Conservation (phyloP, 2,797 vertebrate genomes). For the Poeciliopsis paucimaculata region DNA sequence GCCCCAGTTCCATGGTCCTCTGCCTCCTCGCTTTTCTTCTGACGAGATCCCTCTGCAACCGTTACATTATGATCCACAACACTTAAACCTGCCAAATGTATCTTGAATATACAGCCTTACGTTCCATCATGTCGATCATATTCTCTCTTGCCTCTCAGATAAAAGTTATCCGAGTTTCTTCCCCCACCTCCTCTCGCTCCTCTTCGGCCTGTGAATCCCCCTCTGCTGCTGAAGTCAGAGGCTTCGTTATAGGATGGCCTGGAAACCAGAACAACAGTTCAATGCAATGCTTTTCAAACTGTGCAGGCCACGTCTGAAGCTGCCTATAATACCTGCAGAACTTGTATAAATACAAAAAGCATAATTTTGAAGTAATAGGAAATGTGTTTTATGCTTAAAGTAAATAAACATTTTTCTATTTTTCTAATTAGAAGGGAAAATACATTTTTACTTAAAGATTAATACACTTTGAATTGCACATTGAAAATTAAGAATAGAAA, state of each 20-base stretch:
- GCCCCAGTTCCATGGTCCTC: conserved; percentile 84
- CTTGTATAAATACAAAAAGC: background rate
- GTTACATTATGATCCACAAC: conserved; percentile 3
- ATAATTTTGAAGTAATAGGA: background rate
- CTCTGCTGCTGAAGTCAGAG: conserved; percentile 68
- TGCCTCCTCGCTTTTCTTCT: conserved; percentile 82
- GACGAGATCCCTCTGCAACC: conserved; percentile 79
- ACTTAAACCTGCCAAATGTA: background rate
- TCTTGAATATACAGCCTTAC: conserved; percentile 55
- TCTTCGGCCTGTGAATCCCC: conserved; percentile 70
- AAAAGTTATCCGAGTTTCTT: conserved; percentile 78
- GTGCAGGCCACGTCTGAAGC: background rate
- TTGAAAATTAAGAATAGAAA: background rate
- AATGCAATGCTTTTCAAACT: background rate
- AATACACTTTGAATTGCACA: background rate
- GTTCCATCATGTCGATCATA: conserved; percentile 86
- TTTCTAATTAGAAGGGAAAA: background rate
- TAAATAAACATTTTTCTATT: background rate
- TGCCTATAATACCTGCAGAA: background rate
- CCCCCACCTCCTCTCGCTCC: conserved; percentile 79
- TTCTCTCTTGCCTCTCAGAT: conserved; percentile 85
- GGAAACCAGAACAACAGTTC: conserved; percentile 17
- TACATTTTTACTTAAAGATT: background rate
- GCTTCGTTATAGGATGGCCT: conserved; percentile 73
- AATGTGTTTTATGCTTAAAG: background rate